A percentile compares a stretch with the other conserved stretches of the same genome.
Conservation (phyloP, 2,113 vertebrate species). For the Callaeas wilsoni region DNA sequence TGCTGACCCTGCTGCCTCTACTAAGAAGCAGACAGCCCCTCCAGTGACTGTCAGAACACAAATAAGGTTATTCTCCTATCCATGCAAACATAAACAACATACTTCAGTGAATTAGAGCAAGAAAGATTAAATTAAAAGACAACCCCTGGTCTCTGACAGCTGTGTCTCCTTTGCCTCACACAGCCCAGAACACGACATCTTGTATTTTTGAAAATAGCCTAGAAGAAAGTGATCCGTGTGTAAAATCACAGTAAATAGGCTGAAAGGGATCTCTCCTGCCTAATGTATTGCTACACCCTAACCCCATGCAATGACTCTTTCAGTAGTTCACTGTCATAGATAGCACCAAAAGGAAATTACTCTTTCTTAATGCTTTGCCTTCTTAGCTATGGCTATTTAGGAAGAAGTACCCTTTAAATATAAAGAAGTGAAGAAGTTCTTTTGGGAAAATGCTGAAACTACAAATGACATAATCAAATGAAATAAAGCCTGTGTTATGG, state of each 20-base stretch:
- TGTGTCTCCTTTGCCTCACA: not conserved
- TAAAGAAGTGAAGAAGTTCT: not conserved
- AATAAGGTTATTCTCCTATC: constrained; percentile 8
- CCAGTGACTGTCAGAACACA: not conserved
- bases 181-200: not conserved
- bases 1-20: not conserved
- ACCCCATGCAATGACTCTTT: not conserved
- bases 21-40: not conserved
- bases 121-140: constrained; percentile 44
- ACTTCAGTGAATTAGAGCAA: constrained; percentile 54
- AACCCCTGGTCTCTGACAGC: constrained; percentile 17
- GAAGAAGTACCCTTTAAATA: not conserved
- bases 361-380: not conserved
- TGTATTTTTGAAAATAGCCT: not conserved
- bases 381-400: not conserved
- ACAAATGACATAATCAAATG: not conserved
- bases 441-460: not conserved
- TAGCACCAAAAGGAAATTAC: not conserved
- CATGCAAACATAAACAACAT: constrained; percentile 24
- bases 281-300: not conserved
- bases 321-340: not conserved
- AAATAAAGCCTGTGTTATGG: not conserved
- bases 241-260: not conserved
- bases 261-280: not conserved
- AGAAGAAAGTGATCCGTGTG: not conserved